Conservation (phyloP, 2,797 vertebrate genomes). For the Micropoecilia bifurca region DNA sequence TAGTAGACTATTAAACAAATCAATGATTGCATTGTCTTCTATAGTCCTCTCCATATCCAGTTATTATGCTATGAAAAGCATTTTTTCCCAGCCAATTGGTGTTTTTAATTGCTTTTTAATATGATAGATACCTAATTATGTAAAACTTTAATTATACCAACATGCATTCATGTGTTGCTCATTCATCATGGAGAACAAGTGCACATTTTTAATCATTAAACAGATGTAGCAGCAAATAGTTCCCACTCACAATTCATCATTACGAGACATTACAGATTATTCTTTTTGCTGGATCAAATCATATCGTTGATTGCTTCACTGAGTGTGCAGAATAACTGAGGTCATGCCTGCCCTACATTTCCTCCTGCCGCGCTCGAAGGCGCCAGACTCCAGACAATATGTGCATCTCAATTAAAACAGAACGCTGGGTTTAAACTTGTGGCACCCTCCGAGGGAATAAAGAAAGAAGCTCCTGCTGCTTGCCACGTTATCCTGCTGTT, state of each 20-base stretch:
- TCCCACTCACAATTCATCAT: constrained; percentile 33
- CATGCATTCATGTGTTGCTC: constrained; percentile 18
- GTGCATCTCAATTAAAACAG: constrained; percentile 72
- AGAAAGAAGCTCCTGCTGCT: constrained; percentile 57
- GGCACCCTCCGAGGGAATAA: constrained; percentile 78
- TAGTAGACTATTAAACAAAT: background rate
- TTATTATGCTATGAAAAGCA: background rate
- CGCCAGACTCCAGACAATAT: constrained; percentile 59
- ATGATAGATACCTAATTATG: constrained; percentile 20
- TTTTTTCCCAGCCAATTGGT: background rate
- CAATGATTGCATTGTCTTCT: background rate
- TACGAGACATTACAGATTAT: constrained; percentile 52
- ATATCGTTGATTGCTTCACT: constrained; percentile 41
- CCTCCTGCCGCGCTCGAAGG: constrained; percentile 40
- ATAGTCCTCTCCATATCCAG: background rate
- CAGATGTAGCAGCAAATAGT: constrained; percentile 36
- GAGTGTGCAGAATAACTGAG: constrained; percentile 23
- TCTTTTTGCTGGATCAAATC: constrained; percentile 54
- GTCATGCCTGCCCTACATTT: constrained; percentile 54
- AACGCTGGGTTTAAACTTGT: constrained; percentile 77
- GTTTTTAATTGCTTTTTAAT: constrained; percentile 24
- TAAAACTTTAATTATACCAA: constrained; percentile 9
- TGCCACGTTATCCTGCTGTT: constrained; percentile 52
- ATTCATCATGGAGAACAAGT: constrained; percentile 15
- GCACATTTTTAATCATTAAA: constrained; percentile 37